These are phyloP conservation scores for Pseudococcus longispinus DNA, from an alignment of 2,888 invertebrate genomes.

Conservation along the genomic window DNA sequence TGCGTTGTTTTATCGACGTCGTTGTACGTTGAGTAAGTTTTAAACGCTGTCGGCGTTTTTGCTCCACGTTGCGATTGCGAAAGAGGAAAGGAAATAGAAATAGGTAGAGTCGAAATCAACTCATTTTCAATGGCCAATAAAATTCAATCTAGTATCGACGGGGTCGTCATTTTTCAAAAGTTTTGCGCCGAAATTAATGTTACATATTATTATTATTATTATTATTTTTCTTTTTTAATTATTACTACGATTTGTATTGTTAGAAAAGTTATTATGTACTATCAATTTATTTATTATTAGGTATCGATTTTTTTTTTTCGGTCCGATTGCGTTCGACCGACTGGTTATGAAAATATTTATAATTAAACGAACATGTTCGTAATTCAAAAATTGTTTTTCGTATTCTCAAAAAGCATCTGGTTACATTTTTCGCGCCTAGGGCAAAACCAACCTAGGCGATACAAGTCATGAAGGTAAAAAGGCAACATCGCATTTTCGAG, in stretches of 20 bases:
- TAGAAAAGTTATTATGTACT: background rate
- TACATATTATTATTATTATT: background rate
- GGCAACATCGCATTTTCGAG: too few relatives aligned
- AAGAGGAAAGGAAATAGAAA: background rate
- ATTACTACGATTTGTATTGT: background rate
- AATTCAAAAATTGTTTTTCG: background rate
- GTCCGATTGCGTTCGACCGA: background rate
- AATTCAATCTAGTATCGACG: background rate
- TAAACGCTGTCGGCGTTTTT: background rate
- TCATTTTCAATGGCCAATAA: background rate
- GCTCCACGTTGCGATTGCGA: background rate
- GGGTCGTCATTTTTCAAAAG: background rate
- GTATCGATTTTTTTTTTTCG: background rate
- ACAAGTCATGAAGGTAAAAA: too few relatives aligned
- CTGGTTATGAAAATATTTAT: background rate
- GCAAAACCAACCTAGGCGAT: too few relatives aligned
- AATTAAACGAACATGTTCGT: background rate
- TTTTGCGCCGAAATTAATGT: background rate
- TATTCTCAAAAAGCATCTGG: background rate
- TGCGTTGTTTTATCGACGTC: background rate
- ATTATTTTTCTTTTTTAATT: background rate
- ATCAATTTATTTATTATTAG: background rate
- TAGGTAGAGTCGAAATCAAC: background rate
- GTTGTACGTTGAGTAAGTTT: background rate
- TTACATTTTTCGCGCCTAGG: too few relatives aligned